Evolutionary conservation across 2,888 invertebrate genomes (phyloP).

Genomic region (Coremacera marginata): DNA sequence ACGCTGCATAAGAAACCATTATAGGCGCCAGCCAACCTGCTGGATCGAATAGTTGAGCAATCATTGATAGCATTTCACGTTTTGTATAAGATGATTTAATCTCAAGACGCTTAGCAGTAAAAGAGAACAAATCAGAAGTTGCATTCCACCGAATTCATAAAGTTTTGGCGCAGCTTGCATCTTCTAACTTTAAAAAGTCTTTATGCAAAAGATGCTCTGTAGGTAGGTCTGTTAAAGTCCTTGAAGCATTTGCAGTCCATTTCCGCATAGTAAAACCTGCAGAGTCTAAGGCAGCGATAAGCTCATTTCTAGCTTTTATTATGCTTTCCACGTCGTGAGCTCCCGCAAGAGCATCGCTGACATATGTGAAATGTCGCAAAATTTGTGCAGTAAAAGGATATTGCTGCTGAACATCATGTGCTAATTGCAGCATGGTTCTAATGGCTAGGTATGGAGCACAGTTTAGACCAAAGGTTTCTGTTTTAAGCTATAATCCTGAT

Average conservation of each 20-base stretch:
- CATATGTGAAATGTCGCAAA: conserved; percentile 34
- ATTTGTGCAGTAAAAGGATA: conserved; percentile 6
- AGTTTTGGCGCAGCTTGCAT: not conserved
- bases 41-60: conserved; percentile 8
- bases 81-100: not conserved
- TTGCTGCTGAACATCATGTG: conserved; percentile 24
- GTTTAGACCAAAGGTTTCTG: conserved; percentile 40
- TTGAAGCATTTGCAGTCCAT: not conserved
- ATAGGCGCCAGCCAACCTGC: conserved; percentile 13
- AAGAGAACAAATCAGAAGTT: not conserved
- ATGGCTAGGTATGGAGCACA: conserved; percentile 26
- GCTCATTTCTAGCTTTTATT: not conserved
- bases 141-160: not conserved
- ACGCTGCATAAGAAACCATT: not conserved
- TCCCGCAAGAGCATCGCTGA: conserved; percentile 40
- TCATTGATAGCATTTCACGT: conserved; percentile 3
- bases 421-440: conserved; percentile 22
- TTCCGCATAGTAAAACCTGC: conserved; percentile 27
- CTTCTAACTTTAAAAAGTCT: not conserved
- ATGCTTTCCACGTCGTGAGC: conserved; percentile 28
- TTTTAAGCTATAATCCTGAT: conserved; percentile 31
- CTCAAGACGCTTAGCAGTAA: not conserved
- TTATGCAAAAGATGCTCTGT: not conserved
- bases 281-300: conserved; percentile 28
- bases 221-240: conserved; percentile 13